A percentile compares a stretch with the other conserved stretches of the same genome.
phyloP scores from a whole-genome alignment of 2,888 invertebrate species.

The Megastigmus dorsalis region DNA sequence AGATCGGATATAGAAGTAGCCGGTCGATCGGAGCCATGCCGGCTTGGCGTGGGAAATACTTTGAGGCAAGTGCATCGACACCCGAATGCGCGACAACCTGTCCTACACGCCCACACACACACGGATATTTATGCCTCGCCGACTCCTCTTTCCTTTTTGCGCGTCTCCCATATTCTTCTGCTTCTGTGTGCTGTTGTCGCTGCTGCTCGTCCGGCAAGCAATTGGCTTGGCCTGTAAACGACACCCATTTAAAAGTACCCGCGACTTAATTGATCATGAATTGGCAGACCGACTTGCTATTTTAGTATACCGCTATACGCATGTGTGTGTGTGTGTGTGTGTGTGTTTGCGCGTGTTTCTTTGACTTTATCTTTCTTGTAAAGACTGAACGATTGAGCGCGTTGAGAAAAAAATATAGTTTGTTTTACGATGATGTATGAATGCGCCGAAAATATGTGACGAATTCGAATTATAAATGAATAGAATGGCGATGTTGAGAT shows the following conservation, averaged over 20 bases:
- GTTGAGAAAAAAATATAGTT: too few relatives aligned
- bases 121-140: background rate
- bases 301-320: background rate
- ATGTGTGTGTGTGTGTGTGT: too few relatives aligned
- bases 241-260: conserved; percentile 14
- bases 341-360: background rate
- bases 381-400: too few relatives aligned
- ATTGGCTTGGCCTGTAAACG: conserved; percentile 15
- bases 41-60: conserved; percentile 55
- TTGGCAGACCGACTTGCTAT: conserved; percentile 9
- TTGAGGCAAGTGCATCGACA: conserved; percentile 53
- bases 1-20: background rate
- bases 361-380: too few relatives aligned
- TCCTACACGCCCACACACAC: background rate
- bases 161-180: too few relatives aligned
- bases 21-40: conserved; percentile 36
- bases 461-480: too few relatives aligned
- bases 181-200: background rate
- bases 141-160: too few relatives aligned
- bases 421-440: too few relatives aligned
- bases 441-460: too few relatives aligned
- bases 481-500: too few relatives aligned
- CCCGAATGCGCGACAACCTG: conserved; percentile 13
- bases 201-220: background rate
- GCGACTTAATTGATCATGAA: conserved; percentile 46